Evolutionary conservation across 2,797 vertebrate genomes (phyloP), one percentile per base, ranked within the genome.

Genomic region (Aulostomus chinensis): DNA sequence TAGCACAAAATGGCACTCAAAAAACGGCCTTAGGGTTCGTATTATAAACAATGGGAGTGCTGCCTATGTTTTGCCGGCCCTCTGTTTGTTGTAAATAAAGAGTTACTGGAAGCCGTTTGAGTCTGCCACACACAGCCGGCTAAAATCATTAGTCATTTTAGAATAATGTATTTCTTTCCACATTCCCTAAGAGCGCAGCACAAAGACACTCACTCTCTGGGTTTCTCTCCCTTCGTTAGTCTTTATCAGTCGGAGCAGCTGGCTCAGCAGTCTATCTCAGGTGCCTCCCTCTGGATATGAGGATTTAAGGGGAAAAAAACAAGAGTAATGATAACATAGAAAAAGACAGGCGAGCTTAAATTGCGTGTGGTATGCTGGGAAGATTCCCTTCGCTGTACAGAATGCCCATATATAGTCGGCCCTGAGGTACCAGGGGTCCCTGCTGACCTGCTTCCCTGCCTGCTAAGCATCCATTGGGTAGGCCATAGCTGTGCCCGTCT

Each of bases 401-500:
- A 65, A 60, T 24, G 25, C 26, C 81, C 81, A 51, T 75, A 83
- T 81, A 79, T 79, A 83, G 81, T 67, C 81, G 67, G 58, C 29
- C 48, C 49, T 16, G 42, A 46, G 54, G 59, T 48, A 0, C 17
- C 35, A 8, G 39, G n/a, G 29, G 34, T 51, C 48, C 55, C 60
- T 10, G 16, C 41, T 64, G 69, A 64, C 42, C 68, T 53, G 58
- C 50, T 32, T 58, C 30, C 20, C 37, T 3, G 59, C 17, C 36
- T 71, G 64, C 52, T 67, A 13, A 71, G 57, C 60, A 43, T 78
- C 68, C 11, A 30, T 2, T 2, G 34, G 48, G 25, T 10, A 24
- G 59, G 56, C 55, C 37, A 32, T 2, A 48, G 5, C 59, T 68
- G n/a, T n/a, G n/a, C n/a, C n/a, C n/a, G n/a, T n/a, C n/a, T n/a